A percentile compares a stretch with the other conserved stretches of the same genome.
Evolutionary conservation across 2,113 vertebrate genomes (phyloP).

Genomic region (Pavo muticus): DNA sequence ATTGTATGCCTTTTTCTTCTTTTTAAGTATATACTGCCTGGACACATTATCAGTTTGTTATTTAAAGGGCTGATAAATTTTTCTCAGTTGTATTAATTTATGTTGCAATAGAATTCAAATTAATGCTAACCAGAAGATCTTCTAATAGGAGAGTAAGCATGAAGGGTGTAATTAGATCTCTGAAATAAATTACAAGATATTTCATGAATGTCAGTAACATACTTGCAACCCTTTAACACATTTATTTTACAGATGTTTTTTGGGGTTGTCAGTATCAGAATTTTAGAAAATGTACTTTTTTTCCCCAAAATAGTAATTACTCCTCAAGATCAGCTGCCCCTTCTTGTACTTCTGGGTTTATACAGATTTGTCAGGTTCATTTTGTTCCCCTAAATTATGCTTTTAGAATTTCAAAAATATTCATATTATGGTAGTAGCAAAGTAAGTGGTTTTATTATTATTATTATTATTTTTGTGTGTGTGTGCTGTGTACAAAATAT

Average conservation of each 20-base stretch:
- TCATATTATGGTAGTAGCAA: background rate
- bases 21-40: conserved; percentile 1
- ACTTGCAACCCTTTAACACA: background rate
- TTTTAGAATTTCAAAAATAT: background rate
- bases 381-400: background rate
- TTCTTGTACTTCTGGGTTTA: background rate
- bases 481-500: background rate
- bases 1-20: background rate
- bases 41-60: conserved; percentile 36
- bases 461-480: background rate
- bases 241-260: background rate
- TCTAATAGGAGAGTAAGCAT: background rate
- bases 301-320: background rate
- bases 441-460: background rate
- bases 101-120: conserved; percentile 49
- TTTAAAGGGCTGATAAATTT: conserved; percentile 40
- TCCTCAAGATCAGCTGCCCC: background rate
- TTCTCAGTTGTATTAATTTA: conserved; percentile 35
- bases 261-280: background rate
- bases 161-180: conserved; percentile 61
- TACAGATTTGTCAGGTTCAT: background rate
- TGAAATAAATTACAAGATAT: conserved; percentile 4
- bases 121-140: conserved; percentile 24
- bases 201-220: background rate
- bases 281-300: background rate